phyloP scores from a whole-genome alignment of 2,888 invertebrate genomes.

The Epinotia nisella region DNA sequence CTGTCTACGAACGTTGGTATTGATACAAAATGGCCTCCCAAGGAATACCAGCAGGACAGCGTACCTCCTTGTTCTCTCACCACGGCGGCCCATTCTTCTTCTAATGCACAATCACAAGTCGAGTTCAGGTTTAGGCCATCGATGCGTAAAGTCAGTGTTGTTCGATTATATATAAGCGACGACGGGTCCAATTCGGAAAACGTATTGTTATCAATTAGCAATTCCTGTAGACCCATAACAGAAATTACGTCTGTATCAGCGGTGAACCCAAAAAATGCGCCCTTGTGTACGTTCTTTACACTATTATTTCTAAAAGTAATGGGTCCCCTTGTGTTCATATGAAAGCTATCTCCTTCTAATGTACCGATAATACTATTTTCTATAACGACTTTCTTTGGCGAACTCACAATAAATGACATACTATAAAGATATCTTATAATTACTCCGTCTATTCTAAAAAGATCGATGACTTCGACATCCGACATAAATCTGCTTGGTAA shows the following conservation, averaged over 20 bases:
- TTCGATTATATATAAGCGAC: slow-evolving; percentile 85
- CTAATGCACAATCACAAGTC: slow-evolving; percentile 84
- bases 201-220: slow-evolving; percentile 87
- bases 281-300: slow-evolving; percentile 83
- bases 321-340: slow-evolving; percentile 85
- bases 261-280: slow-evolving; percentile 86
- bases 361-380: slow-evolving; percentile 84
- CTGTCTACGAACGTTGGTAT: slow-evolving; percentile 73
- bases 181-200: slow-evolving; percentile 82
- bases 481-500: slow-evolving; percentile 90
- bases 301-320: slow-evolving; percentile 88
- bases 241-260: slow-evolving; percentile 78
- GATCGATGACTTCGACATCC: slow-evolving; percentile 88
- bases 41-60: slow-evolving; percentile 73
- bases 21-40: slow-evolving; percentile 71
- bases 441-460: slow-evolving; percentile 87
- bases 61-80: slow-evolving; percentile 70
- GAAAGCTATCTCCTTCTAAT: slow-evolving; percentile 88
- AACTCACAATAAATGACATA: slow-evolving; percentile 88
- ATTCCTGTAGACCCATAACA: slow-evolving; percentile 75
- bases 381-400: slow-evolving; percentile 86
- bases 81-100: slow-evolving; percentile 69
- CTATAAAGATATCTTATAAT: slow-evolving; percentile 87
- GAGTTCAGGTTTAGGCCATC: slow-evolving; percentile 85
- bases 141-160: slow-evolving; percentile 83